Evolutionary conservation across 2,888 invertebrate species (phyloP).

Genomic region (Hydriomena furcata): DNA sequence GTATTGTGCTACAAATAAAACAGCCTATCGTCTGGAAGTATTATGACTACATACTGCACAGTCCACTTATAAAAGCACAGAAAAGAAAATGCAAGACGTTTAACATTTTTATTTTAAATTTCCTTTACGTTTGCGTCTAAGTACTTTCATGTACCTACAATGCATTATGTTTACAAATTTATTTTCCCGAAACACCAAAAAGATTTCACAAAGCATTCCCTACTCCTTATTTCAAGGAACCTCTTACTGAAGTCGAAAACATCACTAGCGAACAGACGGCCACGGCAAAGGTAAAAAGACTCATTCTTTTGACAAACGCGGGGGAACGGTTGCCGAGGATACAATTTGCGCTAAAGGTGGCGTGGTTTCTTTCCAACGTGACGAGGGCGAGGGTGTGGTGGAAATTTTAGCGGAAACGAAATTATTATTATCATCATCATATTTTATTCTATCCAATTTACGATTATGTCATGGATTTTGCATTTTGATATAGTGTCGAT

Average conservation of each 20-base stretch:
- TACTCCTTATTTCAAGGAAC: not conserved
- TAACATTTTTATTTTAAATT: not conserved
- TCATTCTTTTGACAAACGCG: constrained; percentile 70
- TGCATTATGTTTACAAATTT: constrained; percentile 10
- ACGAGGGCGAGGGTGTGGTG: constrained; percentile 35
- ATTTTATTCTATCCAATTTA: no score
- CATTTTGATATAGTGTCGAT: no score
- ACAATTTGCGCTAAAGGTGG: constrained; percentile 65
- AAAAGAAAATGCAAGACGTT: not conserved
- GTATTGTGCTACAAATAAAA: no score
- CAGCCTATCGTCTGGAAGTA: not conserved
- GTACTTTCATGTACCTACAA: constrained; percentile 5
- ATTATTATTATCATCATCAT: no score
- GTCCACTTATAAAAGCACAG: not conserved
- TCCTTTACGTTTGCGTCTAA: not conserved
- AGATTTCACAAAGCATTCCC: constrained; percentile 6
- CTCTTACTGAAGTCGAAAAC: constrained; percentile 19
- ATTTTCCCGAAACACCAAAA: constrained; percentile 2
- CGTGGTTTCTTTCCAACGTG: constrained; percentile 43
- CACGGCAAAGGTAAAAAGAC: constrained; percentile 52
- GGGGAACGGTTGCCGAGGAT: constrained; percentile 50
- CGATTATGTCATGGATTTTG: no score
- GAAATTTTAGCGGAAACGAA: constrained; percentile 17
- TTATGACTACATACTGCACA: not conserved
- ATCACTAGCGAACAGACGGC: constrained; percentile 25